Percentiles rank a stretch among this genome's conserved stretches.
These are phyloP conservation scores for Mellilla xanthometata DNA, from an alignment of 2,888 invertebrate genomes.

Conservation along the genomic window DNA sequence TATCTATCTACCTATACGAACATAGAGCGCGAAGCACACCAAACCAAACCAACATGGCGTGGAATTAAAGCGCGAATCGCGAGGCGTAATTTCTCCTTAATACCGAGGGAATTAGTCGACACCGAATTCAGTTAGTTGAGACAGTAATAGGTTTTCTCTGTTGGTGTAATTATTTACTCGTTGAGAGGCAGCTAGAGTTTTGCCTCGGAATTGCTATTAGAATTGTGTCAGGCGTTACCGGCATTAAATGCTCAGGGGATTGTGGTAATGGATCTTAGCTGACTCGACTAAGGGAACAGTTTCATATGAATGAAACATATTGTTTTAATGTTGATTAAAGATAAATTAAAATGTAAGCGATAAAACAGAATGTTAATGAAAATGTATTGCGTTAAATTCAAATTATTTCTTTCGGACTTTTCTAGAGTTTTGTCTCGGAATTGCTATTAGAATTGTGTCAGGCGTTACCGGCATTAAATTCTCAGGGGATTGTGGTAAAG, in stretches of 20 bases:
- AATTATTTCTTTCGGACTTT: too few relatives aligned
- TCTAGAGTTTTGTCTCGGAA: constrained; percentile 13
- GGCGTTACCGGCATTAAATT: background rate
- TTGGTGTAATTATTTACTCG: constrained; percentile 29
- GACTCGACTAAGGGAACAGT: too few relatives aligned
- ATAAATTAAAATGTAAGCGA: too few relatives aligned
- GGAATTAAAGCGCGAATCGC: constrained; percentile 26
- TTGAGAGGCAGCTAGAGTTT: constrained; percentile 14
- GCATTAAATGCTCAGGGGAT: too few relatives aligned
- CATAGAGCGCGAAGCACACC: too few relatives aligned
- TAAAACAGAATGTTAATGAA: too few relatives aligned
- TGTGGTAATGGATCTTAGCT: too few relatives aligned
- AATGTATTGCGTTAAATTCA: too few relatives aligned
- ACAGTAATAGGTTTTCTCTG: constrained; percentile 33
- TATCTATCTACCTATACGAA: too few relatives aligned
- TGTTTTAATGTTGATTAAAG: too few relatives aligned
- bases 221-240: background rate
- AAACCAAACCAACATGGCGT: constrained; percentile 35
- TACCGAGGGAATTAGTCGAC: constrained; percentile 34
- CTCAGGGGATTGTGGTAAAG: too few relatives aligned
- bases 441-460: constrained; percentile 13
- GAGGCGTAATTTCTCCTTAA: constrained; percentile 38
- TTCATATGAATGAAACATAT: too few relatives aligned
- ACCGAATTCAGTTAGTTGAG: constrained; percentile 30
- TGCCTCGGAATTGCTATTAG: constrained; percentile 17